Conservation (phyloP, 2,797 vertebrate species). For the Chelidonichthys spinosus region DNA sequence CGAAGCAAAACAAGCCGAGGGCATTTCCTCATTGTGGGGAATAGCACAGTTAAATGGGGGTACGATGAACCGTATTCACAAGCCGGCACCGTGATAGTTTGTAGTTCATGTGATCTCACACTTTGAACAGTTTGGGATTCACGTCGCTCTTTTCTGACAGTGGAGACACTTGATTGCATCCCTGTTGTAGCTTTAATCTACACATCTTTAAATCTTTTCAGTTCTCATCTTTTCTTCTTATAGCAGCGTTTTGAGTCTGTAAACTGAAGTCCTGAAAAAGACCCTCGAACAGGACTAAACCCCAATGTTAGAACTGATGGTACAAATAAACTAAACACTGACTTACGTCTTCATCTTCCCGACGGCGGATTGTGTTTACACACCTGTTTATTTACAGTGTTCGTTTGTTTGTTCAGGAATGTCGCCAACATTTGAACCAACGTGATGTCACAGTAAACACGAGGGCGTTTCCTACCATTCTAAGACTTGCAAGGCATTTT, state of each 20-base stretch:
- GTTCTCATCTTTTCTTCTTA: neutral
- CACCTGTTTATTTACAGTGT: too few relatives aligned
- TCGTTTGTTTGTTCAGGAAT: too few relatives aligned
- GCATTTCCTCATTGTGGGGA: neutral
- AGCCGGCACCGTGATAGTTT: neutral
- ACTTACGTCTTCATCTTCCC: neutral
- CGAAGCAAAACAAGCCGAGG: constrained; percentile 15
- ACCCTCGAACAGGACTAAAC: neutral
- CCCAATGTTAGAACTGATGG: neutral
- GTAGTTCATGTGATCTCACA: constrained; percentile 30
- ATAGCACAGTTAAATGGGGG: constrained; percentile 22
- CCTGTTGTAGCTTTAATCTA: constrained; percentile 4
- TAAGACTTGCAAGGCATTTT: too few relatives aligned
- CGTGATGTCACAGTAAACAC: too few relatives aligned
- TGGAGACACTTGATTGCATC: constrained; percentile 24
- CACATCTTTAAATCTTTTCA: neutral
- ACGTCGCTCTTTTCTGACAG: constrained; percentile 18
- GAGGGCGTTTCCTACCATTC: too few relatives aligned
- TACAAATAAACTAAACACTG: neutral
- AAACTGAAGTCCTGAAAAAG: neutral
- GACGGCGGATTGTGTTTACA: neutral
- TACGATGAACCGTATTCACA: neutral
- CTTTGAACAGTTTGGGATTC: constrained; percentile 38
- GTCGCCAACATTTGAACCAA: too few relatives aligned
- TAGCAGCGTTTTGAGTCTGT: neutral